Percentiles rank a stretch among this genome's conserved stretches.
phyloP scores from a whole-genome alignment of 2,888 invertebrate species.

The Amiota mariae region DNA sequence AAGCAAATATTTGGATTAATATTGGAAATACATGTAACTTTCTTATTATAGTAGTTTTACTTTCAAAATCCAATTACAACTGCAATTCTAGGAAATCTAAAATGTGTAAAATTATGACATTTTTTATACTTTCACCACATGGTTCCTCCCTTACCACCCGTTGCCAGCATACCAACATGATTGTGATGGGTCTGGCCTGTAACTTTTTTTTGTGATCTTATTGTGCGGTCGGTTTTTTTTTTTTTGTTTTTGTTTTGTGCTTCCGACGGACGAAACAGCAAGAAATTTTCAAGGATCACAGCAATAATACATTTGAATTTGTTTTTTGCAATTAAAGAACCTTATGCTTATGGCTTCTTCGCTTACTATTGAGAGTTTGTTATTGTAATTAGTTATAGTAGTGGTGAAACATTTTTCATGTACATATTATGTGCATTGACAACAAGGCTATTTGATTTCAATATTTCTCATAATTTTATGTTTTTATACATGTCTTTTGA shows the following conservation, averaged over 20 bases:
- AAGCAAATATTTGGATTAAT: too few relatives aligned
- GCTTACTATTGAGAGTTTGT: conserved; percentile 6
- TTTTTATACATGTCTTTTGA: too few relatives aligned
- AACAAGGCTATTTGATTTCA: too few relatives aligned
- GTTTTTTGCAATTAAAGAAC: conserved; percentile 6
- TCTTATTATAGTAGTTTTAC: too few relatives aligned
- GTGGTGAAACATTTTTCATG: neutral
- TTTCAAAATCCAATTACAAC: too few relatives aligned
- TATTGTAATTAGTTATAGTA: too few relatives aligned
- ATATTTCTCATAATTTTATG: too few relatives aligned
- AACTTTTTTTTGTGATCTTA: conserved; percentile 7
- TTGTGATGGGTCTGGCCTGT: neutral
- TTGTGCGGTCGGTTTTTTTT: conserved; percentile 14
- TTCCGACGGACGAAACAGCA: neutral
- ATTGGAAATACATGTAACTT: too few relatives aligned
- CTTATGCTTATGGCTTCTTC: conserved; percentile 19
- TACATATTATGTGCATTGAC: neutral
- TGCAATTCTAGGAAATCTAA: conserved; percentile 19
- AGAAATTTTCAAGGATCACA: too few relatives aligned
- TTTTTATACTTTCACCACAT: conserved; percentile 69
- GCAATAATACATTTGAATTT: neutral
- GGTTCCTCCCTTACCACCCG: conserved; percentile 31
- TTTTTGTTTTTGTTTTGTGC: neutral
- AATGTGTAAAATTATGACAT: conserved; percentile 65
- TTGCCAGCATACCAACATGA: too few relatives aligned